Evolutionary conservation across 2,113 vertebrate genomes (phyloP).

Genomic region (Mustela nigripes): DNA sequence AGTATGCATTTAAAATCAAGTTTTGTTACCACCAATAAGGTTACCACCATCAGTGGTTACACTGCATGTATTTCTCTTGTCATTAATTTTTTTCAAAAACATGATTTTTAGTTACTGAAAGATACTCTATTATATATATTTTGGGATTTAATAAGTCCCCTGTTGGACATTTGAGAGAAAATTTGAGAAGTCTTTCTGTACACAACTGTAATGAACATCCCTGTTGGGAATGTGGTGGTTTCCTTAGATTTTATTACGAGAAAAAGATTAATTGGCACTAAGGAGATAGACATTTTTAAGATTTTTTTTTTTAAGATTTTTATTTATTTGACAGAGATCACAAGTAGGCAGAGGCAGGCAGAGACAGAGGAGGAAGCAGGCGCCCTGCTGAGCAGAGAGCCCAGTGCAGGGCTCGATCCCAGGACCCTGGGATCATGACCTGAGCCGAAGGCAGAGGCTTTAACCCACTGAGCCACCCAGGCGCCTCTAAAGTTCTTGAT

Average conservation of each 20-base stretch:
- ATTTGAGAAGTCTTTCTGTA: neutral
- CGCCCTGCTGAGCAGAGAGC: no score
- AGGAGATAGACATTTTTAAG: neutral
- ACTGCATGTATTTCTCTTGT: neutral
- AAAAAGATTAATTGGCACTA: neutral
- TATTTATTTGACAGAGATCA: no score
- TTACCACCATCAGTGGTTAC: neutral
- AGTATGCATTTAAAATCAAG: neutral
- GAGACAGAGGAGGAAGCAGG: no score
- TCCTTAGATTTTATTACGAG: neutral
- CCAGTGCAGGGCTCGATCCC: no score
- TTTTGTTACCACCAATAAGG: neutral
- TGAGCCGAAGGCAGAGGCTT: no score
- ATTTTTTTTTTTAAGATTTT: no score
- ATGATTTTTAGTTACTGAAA: neutral
- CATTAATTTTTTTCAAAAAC: neutral
- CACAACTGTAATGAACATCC: neutral
- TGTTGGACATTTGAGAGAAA: neutral
- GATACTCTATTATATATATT: neutral
- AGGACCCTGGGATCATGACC: no score
- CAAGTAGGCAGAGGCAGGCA: no score
- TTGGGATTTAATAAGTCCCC: neutral
- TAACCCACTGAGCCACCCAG: no score
- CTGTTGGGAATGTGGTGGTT: constrained; percentile 17
- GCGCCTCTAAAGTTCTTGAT: neutral